Percentiles rank a stretch among this genome's conserved stretches.
These are phyloP conservation scores for Synanceia verrucosa DNA, from an alignment of 2,797 vertebrate species.

Conservation along the genomic window DNA sequence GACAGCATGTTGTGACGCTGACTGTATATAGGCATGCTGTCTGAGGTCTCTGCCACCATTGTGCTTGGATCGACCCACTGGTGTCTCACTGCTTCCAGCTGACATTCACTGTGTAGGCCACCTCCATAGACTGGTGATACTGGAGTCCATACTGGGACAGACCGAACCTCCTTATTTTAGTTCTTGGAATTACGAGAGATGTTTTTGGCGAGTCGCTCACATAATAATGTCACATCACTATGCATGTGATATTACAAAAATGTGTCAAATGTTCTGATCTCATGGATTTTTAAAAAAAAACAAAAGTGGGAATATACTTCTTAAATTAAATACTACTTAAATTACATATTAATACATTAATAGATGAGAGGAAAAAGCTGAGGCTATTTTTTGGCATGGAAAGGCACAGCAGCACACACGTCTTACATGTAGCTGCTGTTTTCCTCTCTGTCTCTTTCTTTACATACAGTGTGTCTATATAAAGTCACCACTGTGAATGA, in stretches of 20 bases:
- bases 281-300: too few relatives aligned
- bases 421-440: constrained; percentile 4
- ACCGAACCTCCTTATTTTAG: constrained; percentile 10
- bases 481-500: constrained; percentile 10
- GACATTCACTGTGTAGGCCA: constrained; percentile 58
- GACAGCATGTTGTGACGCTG: constrained; percentile 85
- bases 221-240: not conserved
- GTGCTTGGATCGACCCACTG: constrained; percentile 79
- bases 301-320: too few relatives aligned
- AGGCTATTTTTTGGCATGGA: not conserved
- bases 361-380: not conserved
- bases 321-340: too few relatives aligned
- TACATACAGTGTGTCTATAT: constrained; percentile 10
- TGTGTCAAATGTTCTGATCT: not conserved
- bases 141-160: not conserved
- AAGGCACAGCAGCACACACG: not conserved
- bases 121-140: constrained; percentile 4
- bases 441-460: constrained; percentile 7
- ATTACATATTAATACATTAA: not conserved
- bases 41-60: constrained; percentile 94
- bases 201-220: constrained; percentile 1
- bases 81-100: constrained; percentile 90
- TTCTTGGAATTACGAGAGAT: not conserved
- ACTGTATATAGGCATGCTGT: constrained; percentile 86
- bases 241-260: not conserved